Conservation (phyloP, 2,113 vertebrate genomes). For the Phrynocephalus versicolor region DNA sequence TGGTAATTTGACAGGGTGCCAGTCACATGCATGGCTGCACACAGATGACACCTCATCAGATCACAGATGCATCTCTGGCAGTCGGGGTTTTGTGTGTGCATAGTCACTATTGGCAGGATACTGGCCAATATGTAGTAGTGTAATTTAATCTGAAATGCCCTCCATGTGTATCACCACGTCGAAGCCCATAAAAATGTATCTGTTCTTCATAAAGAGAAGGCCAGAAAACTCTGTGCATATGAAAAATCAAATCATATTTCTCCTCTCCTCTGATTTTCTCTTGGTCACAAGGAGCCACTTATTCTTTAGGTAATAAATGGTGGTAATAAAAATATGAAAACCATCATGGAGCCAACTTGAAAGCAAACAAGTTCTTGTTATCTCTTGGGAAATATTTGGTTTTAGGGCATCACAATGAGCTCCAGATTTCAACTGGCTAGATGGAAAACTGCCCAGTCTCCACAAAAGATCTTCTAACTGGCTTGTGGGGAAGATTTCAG, state of each 20-base stretch:
- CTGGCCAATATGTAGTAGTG: not conserved
- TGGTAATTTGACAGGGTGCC: too few species aligned
- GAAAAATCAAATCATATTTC: constrained; percentile 32
- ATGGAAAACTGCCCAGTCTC: constrained; percentile 4
- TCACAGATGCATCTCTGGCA: too few species aligned
- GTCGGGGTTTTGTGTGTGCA: too few species aligned
- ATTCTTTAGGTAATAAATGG: constrained; percentile 22
- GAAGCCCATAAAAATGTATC: constrained; percentile 29
- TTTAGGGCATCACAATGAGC: constrained; percentile 44
- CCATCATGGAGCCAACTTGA: not conserved
- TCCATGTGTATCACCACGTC: not conserved
- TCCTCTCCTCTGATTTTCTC: not conserved
- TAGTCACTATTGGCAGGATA: not conserved
- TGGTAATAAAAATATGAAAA: constrained; percentile 36
- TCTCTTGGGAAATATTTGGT: not conserved
- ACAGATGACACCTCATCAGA: too few species aligned
- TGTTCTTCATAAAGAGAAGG: constrained; percentile 21
- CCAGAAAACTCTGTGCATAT: not conserved
- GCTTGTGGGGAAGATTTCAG: constrained; percentile 9
- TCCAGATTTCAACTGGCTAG: not conserved
- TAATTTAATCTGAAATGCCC: constrained; percentile 9
- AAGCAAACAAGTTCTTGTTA: constrained; percentile 28
- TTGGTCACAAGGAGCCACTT: not conserved
- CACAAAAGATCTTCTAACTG: not conserved
- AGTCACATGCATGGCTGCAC: too few species aligned